A percentile compares a stretch with the other conserved stretches of the same genome.
Conservation (phyloP, 2,888 invertebrate species). For the Odontocolon sp. region DNA sequence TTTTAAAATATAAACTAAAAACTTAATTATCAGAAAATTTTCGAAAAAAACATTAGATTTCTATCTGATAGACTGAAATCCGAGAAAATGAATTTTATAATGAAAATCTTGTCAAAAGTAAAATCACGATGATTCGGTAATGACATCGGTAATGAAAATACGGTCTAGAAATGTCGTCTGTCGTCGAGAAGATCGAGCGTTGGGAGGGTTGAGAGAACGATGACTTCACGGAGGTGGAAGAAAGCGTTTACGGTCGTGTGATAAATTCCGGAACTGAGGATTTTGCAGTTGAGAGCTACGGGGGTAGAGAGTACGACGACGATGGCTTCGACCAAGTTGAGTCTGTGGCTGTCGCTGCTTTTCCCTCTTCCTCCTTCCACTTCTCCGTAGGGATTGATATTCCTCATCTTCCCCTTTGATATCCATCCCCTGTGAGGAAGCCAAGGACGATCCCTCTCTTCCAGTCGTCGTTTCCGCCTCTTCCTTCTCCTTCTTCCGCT, state of each 20-base stretch:
- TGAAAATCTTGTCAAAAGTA: not conserved
- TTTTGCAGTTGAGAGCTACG: conserved; percentile 79
- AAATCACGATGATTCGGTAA: not conserved
- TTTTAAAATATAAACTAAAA: no score
- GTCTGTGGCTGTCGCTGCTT: conserved; percentile 67
- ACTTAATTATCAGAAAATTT: no score
- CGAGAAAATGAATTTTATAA: no score
- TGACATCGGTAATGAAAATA: conserved; percentile 6
- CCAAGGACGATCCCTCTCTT: conserved; percentile 56
- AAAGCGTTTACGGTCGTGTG: conserved; percentile 67
- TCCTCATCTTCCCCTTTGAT: conserved; percentile 79
- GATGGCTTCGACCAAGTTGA: conserved; percentile 62
- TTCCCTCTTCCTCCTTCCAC: conserved; percentile 29
- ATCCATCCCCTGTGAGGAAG: conserved; percentile 70
- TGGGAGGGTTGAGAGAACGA: conserved; percentile 12
- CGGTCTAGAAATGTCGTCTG: conserved; percentile 27
- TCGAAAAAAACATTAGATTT: no score
- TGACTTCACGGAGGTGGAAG: conserved; percentile 44
- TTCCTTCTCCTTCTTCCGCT: conserved; percentile 17
- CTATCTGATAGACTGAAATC: no score
- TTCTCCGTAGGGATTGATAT: conserved; percentile 76
- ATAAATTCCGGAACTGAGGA: conserved; percentile 77
- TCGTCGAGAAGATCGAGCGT: conserved; percentile 35
- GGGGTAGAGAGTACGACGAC: conserved; percentile 64
- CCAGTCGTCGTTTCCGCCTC: conserved; percentile 45